Base-by-base conservation (phyloP, 2,888 invertebrate genomes). In the Deilephila elpenor region DNA sequence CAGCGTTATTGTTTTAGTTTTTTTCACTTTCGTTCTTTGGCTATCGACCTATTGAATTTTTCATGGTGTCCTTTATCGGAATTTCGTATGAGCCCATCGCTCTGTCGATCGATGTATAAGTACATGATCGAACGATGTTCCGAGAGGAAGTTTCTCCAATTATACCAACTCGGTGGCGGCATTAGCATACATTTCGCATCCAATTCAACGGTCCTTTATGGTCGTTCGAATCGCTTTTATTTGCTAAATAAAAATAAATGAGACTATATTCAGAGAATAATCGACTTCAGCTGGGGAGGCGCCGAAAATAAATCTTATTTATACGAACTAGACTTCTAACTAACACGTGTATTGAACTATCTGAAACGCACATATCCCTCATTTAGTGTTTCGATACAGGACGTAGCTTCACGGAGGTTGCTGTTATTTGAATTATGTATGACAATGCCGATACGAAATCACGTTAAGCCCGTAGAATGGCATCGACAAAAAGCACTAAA, bases 111-210 rank as follows among this genome's bases (percentile, higher is more conserved):
- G 79, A 75, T 80, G 77, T 79, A 79, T 88, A 89, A 89, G 82
- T 89, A 87, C 89, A 90, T 88, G 87, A 89, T 86, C 86, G 83
- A 86, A 87, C 84, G 88, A 87, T 85, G 81, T 83, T 82, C 79
- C 79, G 79, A 86, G 87, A 90, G 92, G 92, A 93, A 92, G 90
- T 92, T 91, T 86, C 83, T 86, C 82, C 90, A 91, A 91, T 91
- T 92, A 92, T 88, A 88, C 78, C 83, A 83, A 82, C 80, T 85
- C 83, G 82, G 80, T 76, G 83, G 82, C 80, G 74, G 80, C 86
- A 92, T 93, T 91, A 93, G 88, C 90, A 93, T 93, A 93, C 87
- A 91, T 91, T 92, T 92, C 87, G 86, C 88, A 89, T 90, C 84
- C 87, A 86, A 87, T 87, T 84, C 84, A 86, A 87, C 85, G 87